Evolutionary conservation across 2,797 vertebrate species (phyloP), one percentile per base, ranked within the genome.

Genomic region (Todus mexicanus): DNA sequence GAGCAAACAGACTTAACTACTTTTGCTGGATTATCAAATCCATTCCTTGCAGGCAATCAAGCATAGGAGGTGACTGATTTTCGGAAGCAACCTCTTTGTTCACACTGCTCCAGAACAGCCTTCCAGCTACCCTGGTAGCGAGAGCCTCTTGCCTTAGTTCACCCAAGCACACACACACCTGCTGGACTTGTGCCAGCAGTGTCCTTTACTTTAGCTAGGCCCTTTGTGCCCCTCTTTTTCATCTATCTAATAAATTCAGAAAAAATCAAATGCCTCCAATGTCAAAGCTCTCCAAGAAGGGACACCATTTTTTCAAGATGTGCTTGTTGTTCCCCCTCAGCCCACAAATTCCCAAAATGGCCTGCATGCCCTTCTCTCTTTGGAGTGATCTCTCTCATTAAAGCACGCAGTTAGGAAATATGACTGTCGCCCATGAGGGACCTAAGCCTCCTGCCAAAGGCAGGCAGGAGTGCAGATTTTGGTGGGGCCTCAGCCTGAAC

Each of bases 401-500:
- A 72, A 68, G 50, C 0, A 3, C 31, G 35, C 27, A 35, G 29
- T 68, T 50, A 47, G 45, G 45, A 56, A 72, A 56, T 0, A 2
- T 10, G n/a, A 65, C 29, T 26, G 12, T 8, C 1, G 1, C 38
- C 47, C 59, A 15, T 7, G 31, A 31, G 37, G 12, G 12, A 53
- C n/a, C 31, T 4, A 59, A 77, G 23, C 1, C 11, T 19, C 13
- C 8, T 31, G 25, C 15, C n/a, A 73, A 45, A 80, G 29, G 31
- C 4, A 7, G 47, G 33, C 54, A 78, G 71, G 23, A 51, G 10
- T 3, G 17, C 23, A 50, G 15, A 45, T 5, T 2, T 16, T 1
- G 1, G 23, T 1, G 0, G 14, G 17, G 25, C 12, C 40, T 15
- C 4, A 2, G 33, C 33, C 79, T 31, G 42, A 54, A 48, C 29